Evolutionary conservation across 2,888 invertebrate species (phyloP).

Genomic region (Dendrolimus houi): DNA sequence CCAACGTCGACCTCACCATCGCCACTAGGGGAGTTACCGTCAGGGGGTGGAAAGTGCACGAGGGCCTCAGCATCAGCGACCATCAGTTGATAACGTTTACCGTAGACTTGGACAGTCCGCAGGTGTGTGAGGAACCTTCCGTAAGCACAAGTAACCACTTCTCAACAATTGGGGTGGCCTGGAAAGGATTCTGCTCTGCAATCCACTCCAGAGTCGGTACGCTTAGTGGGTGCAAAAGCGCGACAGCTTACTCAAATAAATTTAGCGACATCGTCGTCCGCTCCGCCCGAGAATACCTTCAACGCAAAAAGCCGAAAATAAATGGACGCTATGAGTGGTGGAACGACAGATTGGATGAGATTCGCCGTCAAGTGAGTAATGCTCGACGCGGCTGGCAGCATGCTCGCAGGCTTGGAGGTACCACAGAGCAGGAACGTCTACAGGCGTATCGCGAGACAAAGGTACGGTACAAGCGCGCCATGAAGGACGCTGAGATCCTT

Average conservation of each 20-base stretch:
- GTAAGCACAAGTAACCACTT: not conserved
- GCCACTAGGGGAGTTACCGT: not conserved
- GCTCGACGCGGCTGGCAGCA: conserved; percentile 5
- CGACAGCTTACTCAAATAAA: not conserved
- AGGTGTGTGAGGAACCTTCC: not conserved
- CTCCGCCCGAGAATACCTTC: not conserved
- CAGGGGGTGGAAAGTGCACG: not conserved
- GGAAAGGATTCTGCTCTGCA: not conserved
- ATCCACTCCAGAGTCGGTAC: not conserved
- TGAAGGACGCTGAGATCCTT: not conserved
- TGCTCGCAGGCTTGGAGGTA: not conserved
- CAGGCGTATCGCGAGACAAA: not conserved
- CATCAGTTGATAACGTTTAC: conserved; percentile 5
- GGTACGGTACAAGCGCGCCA: not conserved
- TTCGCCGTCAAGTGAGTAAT: not conserved
- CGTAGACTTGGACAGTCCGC: conserved; percentile 21
- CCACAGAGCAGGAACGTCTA: not conserved
- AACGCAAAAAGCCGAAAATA: not conserved
- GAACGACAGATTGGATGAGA: conserved; percentile 3
- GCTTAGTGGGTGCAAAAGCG: not conserved
- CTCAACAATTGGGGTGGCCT: not conserved
- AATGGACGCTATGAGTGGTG: conserved; percentile 10
- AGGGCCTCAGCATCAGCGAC: not conserved
- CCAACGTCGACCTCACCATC: conserved; percentile 3
- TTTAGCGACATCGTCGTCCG: not conserved